phyloP scores from a whole-genome alignment of 2,888 invertebrate genomes.

The Tryphoninae sp. region DNA sequence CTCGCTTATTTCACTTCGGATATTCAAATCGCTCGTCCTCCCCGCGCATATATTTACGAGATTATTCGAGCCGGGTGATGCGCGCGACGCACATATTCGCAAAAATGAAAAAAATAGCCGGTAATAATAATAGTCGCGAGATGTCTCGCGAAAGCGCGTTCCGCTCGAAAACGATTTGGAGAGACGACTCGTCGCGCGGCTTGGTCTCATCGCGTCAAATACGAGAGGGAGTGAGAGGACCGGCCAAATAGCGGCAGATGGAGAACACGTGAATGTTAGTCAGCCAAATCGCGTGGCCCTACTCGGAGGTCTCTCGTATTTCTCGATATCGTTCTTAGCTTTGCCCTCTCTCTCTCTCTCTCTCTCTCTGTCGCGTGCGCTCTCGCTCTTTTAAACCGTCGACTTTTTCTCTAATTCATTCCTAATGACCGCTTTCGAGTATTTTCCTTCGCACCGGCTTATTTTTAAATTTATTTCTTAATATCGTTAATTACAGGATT shows the following conservation, averaged over 20 bases:
- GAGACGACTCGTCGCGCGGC: constrained; percentile 11
- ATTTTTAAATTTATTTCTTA: too few species aligned
- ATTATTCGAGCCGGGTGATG: constrained; percentile 29
- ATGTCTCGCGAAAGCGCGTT: constrained; percentile 41
- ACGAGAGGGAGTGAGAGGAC: constrained; percentile 22
- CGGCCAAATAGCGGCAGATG: constrained; percentile 50
- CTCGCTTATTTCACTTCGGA: constrained; percentile 21
- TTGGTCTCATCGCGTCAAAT: constrained; percentile 13
- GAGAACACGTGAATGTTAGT: constrained; percentile 61
- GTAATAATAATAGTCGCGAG: constrained; percentile 44
- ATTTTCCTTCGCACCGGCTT: not conserved
- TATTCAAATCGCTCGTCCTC: constrained; percentile 36
- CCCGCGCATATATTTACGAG: constrained; percentile 38
- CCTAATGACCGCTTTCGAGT: constrained; percentile 57
- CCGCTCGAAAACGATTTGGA: constrained; percentile 47
- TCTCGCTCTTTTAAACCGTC: not conserved
- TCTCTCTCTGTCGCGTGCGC: constrained; percentile 23
- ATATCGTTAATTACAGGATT: too few species aligned
- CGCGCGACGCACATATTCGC: not conserved
- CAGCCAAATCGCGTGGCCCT: constrained; percentile 31
- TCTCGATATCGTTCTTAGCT: constrained; percentile 54
- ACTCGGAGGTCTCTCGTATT: constrained; percentile 51
- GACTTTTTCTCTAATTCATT: constrained; percentile 61
- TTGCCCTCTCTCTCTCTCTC: constrained; percentile 2
- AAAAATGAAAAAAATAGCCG: constrained; percentile 43